Evolutionary conservation across 2,888 invertebrate genomes (phyloP), one percentile per base, ranked within the genome.

Genomic region (Steromphala cineraria): DNA sequence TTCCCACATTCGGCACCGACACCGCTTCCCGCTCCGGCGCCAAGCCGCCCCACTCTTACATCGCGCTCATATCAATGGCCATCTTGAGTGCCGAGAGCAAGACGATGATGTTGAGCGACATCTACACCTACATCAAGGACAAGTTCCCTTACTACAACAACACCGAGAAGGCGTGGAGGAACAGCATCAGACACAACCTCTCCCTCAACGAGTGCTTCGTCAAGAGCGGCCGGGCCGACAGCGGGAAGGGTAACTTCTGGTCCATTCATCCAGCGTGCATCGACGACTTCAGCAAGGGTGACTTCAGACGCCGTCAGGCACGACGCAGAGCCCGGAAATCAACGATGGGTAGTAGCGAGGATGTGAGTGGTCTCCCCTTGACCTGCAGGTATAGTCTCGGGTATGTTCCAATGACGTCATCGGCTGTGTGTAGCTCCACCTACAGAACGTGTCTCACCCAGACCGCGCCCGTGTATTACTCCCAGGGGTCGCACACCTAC

Each of bases 241-340:
- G 99, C 93, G 99, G 99, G 0, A 98, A 99, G 93, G 99, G 99
- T 0, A 98, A 99, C 93, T 99, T 98, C 92, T 99, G 99, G 99
- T 98, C 98, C 10, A 98, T 99, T 80, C 99, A 99, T 93, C 98
- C 98, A 0, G 99, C 99, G 0, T 99, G 99, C 93, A 94, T 98
- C 24, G 98, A 98, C 52, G 99, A 99, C 93, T 99, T 99, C 93
- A 95, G 97, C 31, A 97, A 97, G 89, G 99, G 99, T 0, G 99
- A 99, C 91, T 99, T 99, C 92, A 95, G 99, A 21, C 95, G 99
- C 71, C 96, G 99, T 75, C 98, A 98, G 93, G 99, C 99, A 0
- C 98, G 99, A 92, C 95, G 99, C 28, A 98, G 98, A 94, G 98
- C 90, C 5, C 83, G 90, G n/a, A 89, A 88, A 46, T 82, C 83